Conservation (phyloP, 2,888 invertebrate genomes). For the Galerucella calmariensis region DNA sequence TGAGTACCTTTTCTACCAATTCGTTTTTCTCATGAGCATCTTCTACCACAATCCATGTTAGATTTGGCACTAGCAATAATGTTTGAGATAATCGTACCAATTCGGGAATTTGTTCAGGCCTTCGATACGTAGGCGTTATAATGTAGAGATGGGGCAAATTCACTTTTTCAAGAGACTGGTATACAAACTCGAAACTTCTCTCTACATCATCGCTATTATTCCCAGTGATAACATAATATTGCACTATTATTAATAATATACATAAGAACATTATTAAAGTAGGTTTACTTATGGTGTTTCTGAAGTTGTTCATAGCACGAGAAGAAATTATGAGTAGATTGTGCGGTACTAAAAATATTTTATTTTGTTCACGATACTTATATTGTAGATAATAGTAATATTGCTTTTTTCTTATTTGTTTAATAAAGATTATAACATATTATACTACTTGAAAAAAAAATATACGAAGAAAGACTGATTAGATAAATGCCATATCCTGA, state of each 20-base stretch:
- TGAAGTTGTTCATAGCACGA: not conserved
- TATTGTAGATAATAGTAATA: not conserved
- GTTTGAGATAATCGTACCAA: constrained; percentile 88
- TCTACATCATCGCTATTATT: not conserved
- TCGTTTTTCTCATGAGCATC: constrained; percentile 78
- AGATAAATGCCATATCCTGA: not conserved
- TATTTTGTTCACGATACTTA: not conserved
- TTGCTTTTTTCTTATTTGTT: not conserved
- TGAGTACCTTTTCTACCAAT: constrained; percentile 79
- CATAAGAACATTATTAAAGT: not conserved
- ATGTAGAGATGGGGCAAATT: constrained; percentile 70
- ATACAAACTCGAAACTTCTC: not conserved
- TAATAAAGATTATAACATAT: not conserved
- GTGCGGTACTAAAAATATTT: not conserved
- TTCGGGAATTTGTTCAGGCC: constrained; percentile 84
- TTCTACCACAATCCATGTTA: constrained; percentile 95
- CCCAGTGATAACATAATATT: not conserved
- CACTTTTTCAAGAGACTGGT: constrained; percentile 6
- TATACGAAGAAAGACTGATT: not conserved
- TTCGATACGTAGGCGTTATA: constrained; percentile 79
- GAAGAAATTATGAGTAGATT: not conserved
- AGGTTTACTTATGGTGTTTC: not conserved
- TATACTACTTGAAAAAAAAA: too few relatives aligned
- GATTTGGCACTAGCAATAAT: constrained; percentile 84
- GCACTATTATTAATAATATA: not conserved